Evolutionary conservation across 2,888 invertebrate species (phyloP).

Genomic region (Lasioglossum villosulum): DNA sequence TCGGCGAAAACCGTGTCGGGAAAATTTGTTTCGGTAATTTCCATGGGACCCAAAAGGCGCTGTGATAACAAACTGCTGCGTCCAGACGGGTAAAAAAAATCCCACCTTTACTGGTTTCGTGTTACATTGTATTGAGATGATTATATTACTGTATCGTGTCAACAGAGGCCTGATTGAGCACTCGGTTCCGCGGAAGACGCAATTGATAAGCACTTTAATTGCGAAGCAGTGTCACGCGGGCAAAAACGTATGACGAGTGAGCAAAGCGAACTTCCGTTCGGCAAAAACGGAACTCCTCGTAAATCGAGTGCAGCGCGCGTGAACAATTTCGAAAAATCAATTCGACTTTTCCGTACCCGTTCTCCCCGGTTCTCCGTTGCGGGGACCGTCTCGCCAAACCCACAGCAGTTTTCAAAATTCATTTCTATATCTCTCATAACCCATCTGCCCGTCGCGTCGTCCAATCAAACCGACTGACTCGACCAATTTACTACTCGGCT

Average conservation of each 20-base stretch:
- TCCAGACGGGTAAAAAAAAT: too few relatives aligned
- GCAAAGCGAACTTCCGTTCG: background rate
- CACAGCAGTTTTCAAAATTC: background rate
- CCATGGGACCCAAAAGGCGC: too few relatives aligned
- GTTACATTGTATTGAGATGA: too few relatives aligned
- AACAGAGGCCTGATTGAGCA: background rate
- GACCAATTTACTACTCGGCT: conserved; percentile 55
- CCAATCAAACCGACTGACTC: conserved; percentile 58
- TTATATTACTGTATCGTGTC: too few relatives aligned
- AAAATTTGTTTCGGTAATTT: too few relatives aligned
- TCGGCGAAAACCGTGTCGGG: too few relatives aligned
- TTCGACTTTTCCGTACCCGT: background rate
- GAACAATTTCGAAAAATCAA: background rate
- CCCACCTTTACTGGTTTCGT: too few relatives aligned
- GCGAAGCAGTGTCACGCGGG: background rate
- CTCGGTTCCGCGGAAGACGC: background rate
- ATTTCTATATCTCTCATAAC: conserved; percentile 14
- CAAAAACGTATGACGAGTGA: background rate
- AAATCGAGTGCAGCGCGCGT: background rate
- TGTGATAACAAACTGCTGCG: too few relatives aligned
- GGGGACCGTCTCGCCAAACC: background rate
- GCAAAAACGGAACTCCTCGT: background rate
- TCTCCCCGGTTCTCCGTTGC: background rate
- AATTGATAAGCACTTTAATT: background rate
- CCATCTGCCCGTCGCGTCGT: conserved; percentile 8